phyloP scores from a whole-genome alignment of 2,888 invertebrate species.

The Serrognathus titanus region DNA sequence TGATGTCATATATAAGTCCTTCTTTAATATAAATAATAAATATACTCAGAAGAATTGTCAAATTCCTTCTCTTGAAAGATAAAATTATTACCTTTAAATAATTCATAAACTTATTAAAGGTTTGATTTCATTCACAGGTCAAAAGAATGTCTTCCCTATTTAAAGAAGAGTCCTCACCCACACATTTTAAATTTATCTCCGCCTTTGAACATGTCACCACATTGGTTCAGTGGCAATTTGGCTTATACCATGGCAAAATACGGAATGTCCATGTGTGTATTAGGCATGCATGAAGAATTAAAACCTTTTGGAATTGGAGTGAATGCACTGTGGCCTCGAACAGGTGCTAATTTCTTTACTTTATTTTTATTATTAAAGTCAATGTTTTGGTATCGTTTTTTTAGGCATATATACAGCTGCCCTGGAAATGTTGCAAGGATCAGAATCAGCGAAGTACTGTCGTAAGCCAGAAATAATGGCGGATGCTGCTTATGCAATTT shows the following conservation, averaged over 20 bases:
- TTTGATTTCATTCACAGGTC: constrained; percentile 61
- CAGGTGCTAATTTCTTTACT: constrained; percentile 56
- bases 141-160: constrained; percentile 81
- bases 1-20: too few species aligned
- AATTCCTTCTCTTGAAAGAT: too few species aligned
- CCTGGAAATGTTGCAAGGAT: constrained; percentile 78
- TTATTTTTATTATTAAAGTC: neutral
- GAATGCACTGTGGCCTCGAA: constrained; percentile 95
- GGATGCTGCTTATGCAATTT: constrained; percentile 84
- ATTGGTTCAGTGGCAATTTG: constrained; percentile 89
- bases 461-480: constrained; percentile 83
- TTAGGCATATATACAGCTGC: constrained; percentile 91
- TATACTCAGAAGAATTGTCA: too few species aligned
- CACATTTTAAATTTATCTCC: constrained; percentile 96
- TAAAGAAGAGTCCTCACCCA: constrained; percentile 83
- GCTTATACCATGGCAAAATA: constrained; percentile 99
- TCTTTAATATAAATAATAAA: too few species aligned
- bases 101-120: neutral
- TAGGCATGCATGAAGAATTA: constrained; percentile 96
- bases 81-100: neutral
- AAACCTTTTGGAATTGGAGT: constrained; percentile 79
- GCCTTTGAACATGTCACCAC: constrained; percentile 82
- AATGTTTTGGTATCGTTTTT: constrained; percentile 24
- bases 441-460: constrained; percentile 61
- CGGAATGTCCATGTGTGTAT: constrained; percentile 97